A percentile compares a stretch with the other conserved stretches of the same genome.
Evolutionary conservation across 1,140 invertebrate genomes (phyloP).

Genomic region (Ruditapes philippinarum): DNA sequence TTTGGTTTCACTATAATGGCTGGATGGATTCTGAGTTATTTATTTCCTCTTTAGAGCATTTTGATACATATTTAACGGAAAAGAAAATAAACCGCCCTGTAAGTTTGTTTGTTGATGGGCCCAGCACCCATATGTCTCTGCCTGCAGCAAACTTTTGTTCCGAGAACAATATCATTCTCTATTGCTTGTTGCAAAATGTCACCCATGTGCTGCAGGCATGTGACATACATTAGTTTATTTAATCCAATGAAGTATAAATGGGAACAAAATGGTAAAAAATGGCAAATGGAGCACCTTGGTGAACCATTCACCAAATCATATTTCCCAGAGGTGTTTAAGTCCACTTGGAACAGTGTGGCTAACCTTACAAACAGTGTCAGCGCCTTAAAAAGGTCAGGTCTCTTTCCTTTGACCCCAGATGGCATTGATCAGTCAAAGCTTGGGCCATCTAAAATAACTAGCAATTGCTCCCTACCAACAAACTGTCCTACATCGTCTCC

Average conservation of each 20-base stretch:
- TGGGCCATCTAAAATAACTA: not conserved
- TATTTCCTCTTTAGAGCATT: no score
- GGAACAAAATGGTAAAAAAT: not conserved
- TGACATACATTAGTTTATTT: conserved; percentile 24
- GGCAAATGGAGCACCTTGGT: conserved; percentile 13
- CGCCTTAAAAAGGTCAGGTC: not conserved
- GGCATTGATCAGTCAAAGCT: conserved; percentile 14
- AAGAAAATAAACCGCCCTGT: no score
- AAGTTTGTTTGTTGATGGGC: no score
- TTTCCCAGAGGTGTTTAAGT: conserved; percentile 23
- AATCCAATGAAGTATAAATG: conserved; percentile 4
- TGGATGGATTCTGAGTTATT: no score
- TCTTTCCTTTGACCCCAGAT: not conserved
- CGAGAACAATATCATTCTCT: not conserved
- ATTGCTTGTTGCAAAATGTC: not conserved
- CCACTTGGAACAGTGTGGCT: not conserved
- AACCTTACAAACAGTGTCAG: not conserved
- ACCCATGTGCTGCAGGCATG: conserved; percentile 9
- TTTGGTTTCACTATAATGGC: no score
- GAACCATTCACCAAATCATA: conserved; percentile 14
- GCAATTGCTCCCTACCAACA: not conserved
- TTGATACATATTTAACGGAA: no score
- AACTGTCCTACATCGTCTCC: not conserved
- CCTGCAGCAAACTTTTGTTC: conserved; percentile 13
- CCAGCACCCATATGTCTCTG: not conserved